These are phyloP conservation scores for Teinopalpus imperialis DNA, from an alignment of 2,888 invertebrate species.

Conservation along the genomic window DNA sequence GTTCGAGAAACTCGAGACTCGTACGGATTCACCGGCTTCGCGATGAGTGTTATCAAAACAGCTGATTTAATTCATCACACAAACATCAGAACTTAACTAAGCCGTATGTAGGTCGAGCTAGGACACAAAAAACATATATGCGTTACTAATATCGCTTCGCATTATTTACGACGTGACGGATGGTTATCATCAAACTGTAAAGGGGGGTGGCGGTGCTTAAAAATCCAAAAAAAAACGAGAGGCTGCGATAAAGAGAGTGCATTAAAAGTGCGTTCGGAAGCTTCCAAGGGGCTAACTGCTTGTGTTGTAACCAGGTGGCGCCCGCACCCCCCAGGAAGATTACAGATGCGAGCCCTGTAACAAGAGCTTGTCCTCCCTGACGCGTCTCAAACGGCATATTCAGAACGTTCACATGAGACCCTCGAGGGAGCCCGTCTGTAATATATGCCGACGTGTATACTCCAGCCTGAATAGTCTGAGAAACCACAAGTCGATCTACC, in stretches of 20 bases:
- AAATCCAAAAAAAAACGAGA: constrained; percentile 43
- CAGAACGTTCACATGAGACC: constrained; percentile 96
- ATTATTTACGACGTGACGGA: constrained; percentile 60
- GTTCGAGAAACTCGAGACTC: constrained; percentile 63
- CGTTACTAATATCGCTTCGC: constrained; percentile 76
- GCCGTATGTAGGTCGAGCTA: constrained; percentile 49
- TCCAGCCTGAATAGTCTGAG: constrained; percentile 94
- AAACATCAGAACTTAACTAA: constrained; percentile 60
- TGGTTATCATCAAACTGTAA: constrained; percentile 60
- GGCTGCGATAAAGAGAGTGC: constrained; percentile 79
- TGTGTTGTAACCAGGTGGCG: constrained; percentile 85
- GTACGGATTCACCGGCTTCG: constrained; percentile 39
- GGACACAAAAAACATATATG: constrained; percentile 45
- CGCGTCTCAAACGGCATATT: constrained; percentile 94
- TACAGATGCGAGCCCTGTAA: constrained; percentile 96
- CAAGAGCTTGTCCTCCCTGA: constrained; percentile 93
- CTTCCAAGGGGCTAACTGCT: constrained; percentile 78
- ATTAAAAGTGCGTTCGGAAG: constrained; percentile 77
- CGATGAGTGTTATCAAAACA: constrained; percentile 49
- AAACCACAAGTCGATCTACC: constrained; percentile 96
- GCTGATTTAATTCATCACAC: constrained; percentile 46
- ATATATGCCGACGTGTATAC: constrained; percentile 95
- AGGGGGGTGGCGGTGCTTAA: constrained; percentile 81
- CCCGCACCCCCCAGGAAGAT: constrained; percentile 91
- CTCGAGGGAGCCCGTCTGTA: constrained; percentile 94